Conservation (phyloP, 2,797 vertebrate genomes). For the Knipowitschia caucasica region DNA sequence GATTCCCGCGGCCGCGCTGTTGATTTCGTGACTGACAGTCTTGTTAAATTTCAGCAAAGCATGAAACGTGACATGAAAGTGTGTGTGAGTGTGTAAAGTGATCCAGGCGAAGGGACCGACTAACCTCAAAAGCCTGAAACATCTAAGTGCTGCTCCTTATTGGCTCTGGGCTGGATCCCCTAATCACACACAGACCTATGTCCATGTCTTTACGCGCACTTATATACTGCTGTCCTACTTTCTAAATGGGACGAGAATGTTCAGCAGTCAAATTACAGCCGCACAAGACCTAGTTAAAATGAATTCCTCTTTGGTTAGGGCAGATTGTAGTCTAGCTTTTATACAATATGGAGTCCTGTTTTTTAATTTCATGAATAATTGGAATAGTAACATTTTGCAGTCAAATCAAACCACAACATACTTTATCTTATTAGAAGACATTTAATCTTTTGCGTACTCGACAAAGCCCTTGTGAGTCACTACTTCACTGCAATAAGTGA, state of each 20-base stretch:
- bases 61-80: conserved; percentile 73
- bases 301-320: not conserved
- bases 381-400: too few relatives aligned
- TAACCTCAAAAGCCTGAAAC: conserved; percentile 73
- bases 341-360: not conserved
- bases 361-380: too few relatives aligned
- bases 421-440: too few relatives aligned
- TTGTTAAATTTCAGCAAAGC: conserved; percentile 75
- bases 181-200: conserved; percentile 54
- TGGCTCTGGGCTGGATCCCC: conserved; percentile 65
- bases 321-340: not conserved
- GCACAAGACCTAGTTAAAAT: not conserved
- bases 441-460: too few relatives aligned
- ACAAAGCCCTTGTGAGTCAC: too few relatives aligned
- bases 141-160: conserved; percentile 71
- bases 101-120: conserved; percentile 65
- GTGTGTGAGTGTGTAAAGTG: conserved; percentile 52
- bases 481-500: too few relatives aligned
- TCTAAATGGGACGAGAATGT: conserved; percentile 37
- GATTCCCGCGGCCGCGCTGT: conserved; percentile 62
- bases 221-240: conserved; percentile 24
- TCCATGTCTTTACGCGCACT: conserved; percentile 3
- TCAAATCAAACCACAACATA: too few relatives aligned
- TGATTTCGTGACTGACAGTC: conserved; percentile 71
- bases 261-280: conserved; percentile 14